Evolutionary conservation across 2,888 invertebrate species (phyloP).

Genomic region (Physocephala rufipes): DNA sequence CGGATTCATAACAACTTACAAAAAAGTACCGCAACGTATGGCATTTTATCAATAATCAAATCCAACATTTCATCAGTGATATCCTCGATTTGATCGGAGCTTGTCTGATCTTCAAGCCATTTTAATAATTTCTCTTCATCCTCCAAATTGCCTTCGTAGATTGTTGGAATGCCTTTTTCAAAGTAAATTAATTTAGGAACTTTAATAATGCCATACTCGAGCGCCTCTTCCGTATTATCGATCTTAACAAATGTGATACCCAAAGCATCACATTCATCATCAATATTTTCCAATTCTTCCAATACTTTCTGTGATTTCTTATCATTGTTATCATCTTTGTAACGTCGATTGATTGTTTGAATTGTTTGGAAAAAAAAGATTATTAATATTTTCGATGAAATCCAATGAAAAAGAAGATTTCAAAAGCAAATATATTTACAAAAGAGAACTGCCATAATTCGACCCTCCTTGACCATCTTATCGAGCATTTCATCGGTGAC

Average conservation of each 20-base stretch:
- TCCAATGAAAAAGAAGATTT: too few relatives aligned
- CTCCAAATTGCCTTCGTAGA: constrained; percentile 84
- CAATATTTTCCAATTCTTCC: constrained; percentile 91
- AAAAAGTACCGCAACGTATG: constrained; percentile 88
- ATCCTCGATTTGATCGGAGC: constrained; percentile 91
- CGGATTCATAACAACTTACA: constrained; percentile 72
- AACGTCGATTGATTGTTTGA: background rate
- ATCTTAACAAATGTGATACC: constrained; percentile 93
- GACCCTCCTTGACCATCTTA: constrained; percentile 86
- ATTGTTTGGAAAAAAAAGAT: background rate
- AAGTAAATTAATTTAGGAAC: constrained; percentile 86
- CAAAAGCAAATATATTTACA: constrained; percentile 70
- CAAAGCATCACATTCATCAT: constrained; percentile 89
- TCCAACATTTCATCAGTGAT: constrained; percentile 95
- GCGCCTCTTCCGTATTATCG: constrained; percentile 88
- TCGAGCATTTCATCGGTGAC: constrained; percentile 95
- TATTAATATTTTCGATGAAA: too few relatives aligned
- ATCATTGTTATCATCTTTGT: constrained; percentile 86
- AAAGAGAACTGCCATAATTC: constrained; percentile 88
- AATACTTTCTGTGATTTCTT: constrained; percentile 85
- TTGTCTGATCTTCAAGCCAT: constrained; percentile 86
- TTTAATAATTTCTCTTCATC: constrained; percentile 88
- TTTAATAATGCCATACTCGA: constrained; percentile 90
- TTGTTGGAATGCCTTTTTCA: constrained; percentile 79
- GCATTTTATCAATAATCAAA: constrained; percentile 86